Base-by-base conservation (phyloP, 2,888 invertebrate species). In the Melipona bicolor region DNA sequence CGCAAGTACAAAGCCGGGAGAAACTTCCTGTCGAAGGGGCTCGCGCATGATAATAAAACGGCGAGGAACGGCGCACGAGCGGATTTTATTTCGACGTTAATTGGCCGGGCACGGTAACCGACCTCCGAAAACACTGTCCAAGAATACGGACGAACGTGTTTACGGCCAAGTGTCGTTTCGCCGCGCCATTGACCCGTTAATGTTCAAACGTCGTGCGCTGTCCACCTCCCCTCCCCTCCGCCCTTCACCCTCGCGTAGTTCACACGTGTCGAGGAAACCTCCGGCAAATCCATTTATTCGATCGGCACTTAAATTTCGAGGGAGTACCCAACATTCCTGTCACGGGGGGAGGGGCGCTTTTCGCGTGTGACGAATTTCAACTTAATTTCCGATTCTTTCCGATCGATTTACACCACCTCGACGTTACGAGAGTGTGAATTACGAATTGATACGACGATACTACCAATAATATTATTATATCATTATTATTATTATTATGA, bases 101-200 rank as follows among this genome's bases (percentile, higher is more conserved):
- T 88, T 85, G 88, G 68, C 69, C 79, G 64, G 54, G 68, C 75
- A 81, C 81, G 85, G 79, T 87, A 73, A 81, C 79, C 84, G 86
- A 88, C 89, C 88, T 76, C 84, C 85, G 84, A 81, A 52, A 86
- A 88, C 79, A 79, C 79, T 69, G 84, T 89, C 89, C 79, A 87
- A 89, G 89, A 89, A 89, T 89, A 89, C 89, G 77, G 86, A 87
- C 79, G 77, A 87, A 87, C 79, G 77, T 86, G 89, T 89, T 87
- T 89, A 89, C 84, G 81, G 80, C 80, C 77, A 77, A 75, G 72
- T 56, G 87, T 83, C 83, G 86, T 82, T 87, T 78, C 81, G 76
- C 80, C 74, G 75, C 88, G 89, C 86, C 89, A 89, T 89, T 89
- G 89, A 89, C 89, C 87, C 84, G 79, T 81, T 83, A 79, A 84